phyloP scores from a whole-genome alignment of 2,113 vertebrate genomes.

The Melanocharis versteri region DNA sequence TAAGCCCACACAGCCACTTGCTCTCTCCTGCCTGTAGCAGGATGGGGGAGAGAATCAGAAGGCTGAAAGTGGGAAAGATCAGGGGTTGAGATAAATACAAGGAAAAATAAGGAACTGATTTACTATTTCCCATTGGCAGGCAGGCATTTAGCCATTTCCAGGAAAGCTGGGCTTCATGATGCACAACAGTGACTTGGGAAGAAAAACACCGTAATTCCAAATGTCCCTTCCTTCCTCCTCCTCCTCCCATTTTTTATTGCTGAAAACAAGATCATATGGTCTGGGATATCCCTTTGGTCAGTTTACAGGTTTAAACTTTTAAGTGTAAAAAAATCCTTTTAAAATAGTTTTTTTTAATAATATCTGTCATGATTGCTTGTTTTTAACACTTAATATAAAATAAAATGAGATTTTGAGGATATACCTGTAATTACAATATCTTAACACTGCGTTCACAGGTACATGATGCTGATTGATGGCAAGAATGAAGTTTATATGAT shows the following conservation, averaged over 20 bases:
- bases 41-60: not conserved
- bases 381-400: not conserved
- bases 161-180: not conserved
- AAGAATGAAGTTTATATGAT: slow-evolving; percentile 96
- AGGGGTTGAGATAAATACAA: not conserved
- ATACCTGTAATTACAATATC: not conserved
- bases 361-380: not conserved
- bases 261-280: not conserved
- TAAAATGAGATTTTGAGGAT: not conserved
- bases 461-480: slow-evolving; percentile 98
- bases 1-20: not conserved
- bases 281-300: not conserved
- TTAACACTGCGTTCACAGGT: slow-evolving; percentile 75
- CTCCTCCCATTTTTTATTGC: not conserved
- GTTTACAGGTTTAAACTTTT: not conserved
- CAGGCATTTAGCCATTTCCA: not conserved
- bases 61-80: not conserved
- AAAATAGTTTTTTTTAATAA: not conserved
- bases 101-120: not conserved
- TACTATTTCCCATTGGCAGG: not conserved
- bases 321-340: not conserved
- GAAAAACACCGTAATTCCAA: not conserved
- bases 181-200: too few species aligned
- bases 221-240: not conserved
- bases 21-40: rapidly evolving